Evolutionary conservation across 2,888 invertebrate genomes (phyloP), one percentile per base, ranked within the genome.

Genomic region (Sturmia bella): DNA sequence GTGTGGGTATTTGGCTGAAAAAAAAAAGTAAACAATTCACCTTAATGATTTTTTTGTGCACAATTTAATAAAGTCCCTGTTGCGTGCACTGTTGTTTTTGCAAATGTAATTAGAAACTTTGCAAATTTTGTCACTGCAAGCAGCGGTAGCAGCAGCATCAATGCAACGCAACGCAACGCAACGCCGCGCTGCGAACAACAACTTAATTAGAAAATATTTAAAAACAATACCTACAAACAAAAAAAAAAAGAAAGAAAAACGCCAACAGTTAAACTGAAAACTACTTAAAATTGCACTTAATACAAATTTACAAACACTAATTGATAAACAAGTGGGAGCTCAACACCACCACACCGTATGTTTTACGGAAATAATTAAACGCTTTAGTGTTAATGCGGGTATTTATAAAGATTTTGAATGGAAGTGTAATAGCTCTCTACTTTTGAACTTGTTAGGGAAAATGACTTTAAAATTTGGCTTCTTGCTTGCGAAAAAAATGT

Each of bases 41-140:
- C 27, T 27, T 6, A 27, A n/a, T n/a, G n/a, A n/a, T n/a, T 27
- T 4, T 27, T 66, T 68, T 59, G n/a, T 17, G 13, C 48, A 61
- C 59, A 76, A 52, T 61, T 61, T 32, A 59, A 13, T 57, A 50
- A 59, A 21, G 24, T 19, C 12, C 9, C 37, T 43, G n/a, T 5
- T 13, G n/a, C 50, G 32, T 39, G 41, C 21, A 9, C 37, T 24
- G 13, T 21, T 52, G 21, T 43, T 27, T 59, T 69, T 52, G 24
- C 61, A 27, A 64, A 77, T 48, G 70, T 64, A 70, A 77, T 63
- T 56, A 77, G 64, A 77, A 77, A 70, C 63, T 70, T 64, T 66
- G 48, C 50, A 24, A 24, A n/a, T 48, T 37, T 48, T 32, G 48
- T 50, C 13, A 64, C 64, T 50, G 24, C 32, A 48, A 37, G 39